These are phyloP conservation scores for Tortrix viridana DNA, from an alignment of 2,888 invertebrate genomes.

Conservation along the genomic window DNA sequence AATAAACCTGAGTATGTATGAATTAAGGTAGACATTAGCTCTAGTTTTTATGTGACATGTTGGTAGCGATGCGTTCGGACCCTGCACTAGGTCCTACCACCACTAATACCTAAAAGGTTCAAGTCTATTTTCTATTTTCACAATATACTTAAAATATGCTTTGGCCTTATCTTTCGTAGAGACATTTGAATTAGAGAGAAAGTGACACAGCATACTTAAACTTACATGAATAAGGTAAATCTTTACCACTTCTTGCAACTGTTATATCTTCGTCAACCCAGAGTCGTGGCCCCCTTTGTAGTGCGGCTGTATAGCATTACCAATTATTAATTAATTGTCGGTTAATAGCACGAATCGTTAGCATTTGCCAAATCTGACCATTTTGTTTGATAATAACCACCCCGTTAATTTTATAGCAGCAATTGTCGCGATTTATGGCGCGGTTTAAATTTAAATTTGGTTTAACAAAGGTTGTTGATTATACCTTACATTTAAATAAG, in stretches of 20 bases:
- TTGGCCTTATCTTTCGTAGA: no score
- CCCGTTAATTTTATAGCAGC: slow-evolving; percentile 8
- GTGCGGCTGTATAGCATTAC: slow-evolving; percentile 38
- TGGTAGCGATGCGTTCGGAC: no score
- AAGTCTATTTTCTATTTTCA: no score
- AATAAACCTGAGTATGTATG: no score
- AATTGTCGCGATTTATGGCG: background rate
- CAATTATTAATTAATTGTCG: slow-evolving; percentile 41
- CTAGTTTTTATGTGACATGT: no score
- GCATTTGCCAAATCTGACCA: slow-evolving; percentile 22
- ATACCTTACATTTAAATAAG: background rate
- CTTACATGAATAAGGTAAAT: no score
- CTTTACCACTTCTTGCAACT: slow-evolving; percentile 3
- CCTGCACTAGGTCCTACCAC: no score
- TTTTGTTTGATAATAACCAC: slow-evolving; percentile 17
- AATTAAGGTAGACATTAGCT: no score
- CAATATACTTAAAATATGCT: no score
- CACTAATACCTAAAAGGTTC: no score
- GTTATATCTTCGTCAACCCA: background rate
- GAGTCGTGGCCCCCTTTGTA: slow-evolving; percentile 32
- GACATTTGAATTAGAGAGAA: no score
- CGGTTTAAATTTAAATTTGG: slow-evolving; percentile 1
- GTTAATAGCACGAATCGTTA: slow-evolving; percentile 33
- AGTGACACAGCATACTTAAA: no score
- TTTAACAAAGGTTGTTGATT: background rate